These are phyloP conservation scores for Brienomyrus brachyistius DNA, from an alignment of 2,113 vertebrate species.

Conservation along the genomic window DNA sequence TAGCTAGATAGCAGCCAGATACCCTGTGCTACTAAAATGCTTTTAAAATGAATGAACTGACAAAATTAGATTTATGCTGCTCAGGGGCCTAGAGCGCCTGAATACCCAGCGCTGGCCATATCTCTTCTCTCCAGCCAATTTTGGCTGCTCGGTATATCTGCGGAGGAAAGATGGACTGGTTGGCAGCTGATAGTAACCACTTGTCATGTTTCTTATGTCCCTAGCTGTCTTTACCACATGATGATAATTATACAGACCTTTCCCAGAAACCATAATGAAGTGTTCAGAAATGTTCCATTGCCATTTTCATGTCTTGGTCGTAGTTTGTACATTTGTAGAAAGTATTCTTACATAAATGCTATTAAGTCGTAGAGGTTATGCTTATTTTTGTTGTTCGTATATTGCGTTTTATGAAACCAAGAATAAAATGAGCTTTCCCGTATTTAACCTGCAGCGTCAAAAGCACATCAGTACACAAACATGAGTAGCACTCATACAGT, in stretches of 20 bases:
- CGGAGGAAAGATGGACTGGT: constrained; percentile 47
- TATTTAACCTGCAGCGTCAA: neutral
- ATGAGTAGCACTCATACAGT: neutral
- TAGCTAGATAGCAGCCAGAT: neutral
- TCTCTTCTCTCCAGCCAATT: constrained; percentile 15
- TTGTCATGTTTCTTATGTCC: neutral
- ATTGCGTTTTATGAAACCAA: neutral
- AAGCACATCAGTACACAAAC: neutral
- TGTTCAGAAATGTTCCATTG: neutral
- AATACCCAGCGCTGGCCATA: neutral
- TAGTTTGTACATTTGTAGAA: neutral
- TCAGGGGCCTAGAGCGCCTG: neutral
- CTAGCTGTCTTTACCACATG: neutral
- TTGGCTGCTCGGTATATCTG: constrained; percentile 40
- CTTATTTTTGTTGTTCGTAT: neutral
- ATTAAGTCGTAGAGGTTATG: neutral
- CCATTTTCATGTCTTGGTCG: neutral
- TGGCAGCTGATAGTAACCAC: constrained; percentile 41
- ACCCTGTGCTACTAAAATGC: neutral
- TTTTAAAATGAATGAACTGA: neutral
- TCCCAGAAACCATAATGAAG: neutral
- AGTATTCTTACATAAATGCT: neutral
- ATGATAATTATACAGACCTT: neutral
- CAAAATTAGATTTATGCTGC: neutral
- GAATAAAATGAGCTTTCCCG: neutral